Conservation (phyloP, 2,888 invertebrate species). For the Drosophila siamana region DNA sequence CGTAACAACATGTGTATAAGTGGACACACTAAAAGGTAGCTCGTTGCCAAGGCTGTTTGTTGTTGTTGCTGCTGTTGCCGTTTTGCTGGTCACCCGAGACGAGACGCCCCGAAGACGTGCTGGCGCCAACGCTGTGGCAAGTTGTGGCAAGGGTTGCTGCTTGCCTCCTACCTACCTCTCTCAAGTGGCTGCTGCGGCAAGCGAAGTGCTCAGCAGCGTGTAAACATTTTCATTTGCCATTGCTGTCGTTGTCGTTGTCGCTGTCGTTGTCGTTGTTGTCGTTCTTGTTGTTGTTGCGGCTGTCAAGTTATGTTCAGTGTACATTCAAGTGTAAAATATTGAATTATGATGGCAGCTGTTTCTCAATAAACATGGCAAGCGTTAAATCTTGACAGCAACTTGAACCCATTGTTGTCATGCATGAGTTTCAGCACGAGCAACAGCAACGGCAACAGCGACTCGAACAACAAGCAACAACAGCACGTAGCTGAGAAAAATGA, state of each 20-base stretch:
- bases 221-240: slow-evolving; percentile 74
- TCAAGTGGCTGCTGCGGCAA: slow-evolving; percentile 43
- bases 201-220: slow-evolving; percentile 71
- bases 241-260: slow-evolving; percentile 41
- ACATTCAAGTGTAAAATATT: slow-evolving; percentile 80
- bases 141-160: slow-evolving; percentile 37
- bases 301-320: slow-evolving; percentile 76
- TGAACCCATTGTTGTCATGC: slow-evolving; percentile 76
- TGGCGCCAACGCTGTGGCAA: slow-evolving; percentile 53
- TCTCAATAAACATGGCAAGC: slow-evolving; percentile 74
- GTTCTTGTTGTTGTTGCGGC: slow-evolving; percentile 27
- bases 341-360: slow-evolving; percentile 81
- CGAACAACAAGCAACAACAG: slow-evolving; percentile 24
- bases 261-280: slow-evolving; percentile 47
- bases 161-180: neutral
- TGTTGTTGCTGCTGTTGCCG: too few relatives aligned
- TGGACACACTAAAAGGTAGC: neutral
- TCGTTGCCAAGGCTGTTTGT: neutral
- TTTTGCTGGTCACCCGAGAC: slow-evolving; percentile 45
- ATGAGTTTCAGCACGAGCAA: slow-evolving; percentile 39
- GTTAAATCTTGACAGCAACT: slow-evolving; percentile 76
- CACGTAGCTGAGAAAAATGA: slow-evolving; percentile 12
- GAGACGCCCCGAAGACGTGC: slow-evolving; percentile 59
- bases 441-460: slow-evolving; percentile 7
- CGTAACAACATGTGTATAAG: slow-evolving; percentile 1